Percentiles rank a stretch among this genome's conserved stretches.
Evolutionary conservation across 2,113 vertebrate genomes (phyloP).

Genomic region (Fregata magnificens): DNA sequence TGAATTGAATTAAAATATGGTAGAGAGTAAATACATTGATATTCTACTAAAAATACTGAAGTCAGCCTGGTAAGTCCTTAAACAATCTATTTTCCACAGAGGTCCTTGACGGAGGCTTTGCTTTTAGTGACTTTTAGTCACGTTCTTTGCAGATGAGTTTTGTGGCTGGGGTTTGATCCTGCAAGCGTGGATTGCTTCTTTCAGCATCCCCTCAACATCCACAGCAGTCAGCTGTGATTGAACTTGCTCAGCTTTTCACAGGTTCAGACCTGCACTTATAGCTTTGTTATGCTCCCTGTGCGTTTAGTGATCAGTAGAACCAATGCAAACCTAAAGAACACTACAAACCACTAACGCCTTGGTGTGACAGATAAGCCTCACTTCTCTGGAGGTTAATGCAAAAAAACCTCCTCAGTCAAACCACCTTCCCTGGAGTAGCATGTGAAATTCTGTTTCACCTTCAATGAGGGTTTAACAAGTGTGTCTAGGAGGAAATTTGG

Average conservation of each 20-base stretch:
- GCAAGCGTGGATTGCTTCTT: neutral
- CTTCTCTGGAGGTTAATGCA: neutral
- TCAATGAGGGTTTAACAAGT: neutral
- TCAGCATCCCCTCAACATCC: neutral
- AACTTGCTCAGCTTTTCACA: conserved; percentile 40
- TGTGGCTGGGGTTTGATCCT: conserved; percentile 15
- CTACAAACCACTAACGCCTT: neutral
- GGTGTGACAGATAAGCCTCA: neutral
- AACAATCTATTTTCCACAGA: neutral
- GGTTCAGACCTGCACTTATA: neutral
- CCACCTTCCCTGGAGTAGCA: neutral
- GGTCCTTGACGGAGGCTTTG: neutral
- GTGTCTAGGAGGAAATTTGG: neutral
- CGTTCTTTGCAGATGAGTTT: neutral
- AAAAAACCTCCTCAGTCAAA: neutral
- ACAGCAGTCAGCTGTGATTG: conserved; percentile 26
- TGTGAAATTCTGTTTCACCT: conserved; percentile 12
- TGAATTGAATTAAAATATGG: conserved; percentile 19
- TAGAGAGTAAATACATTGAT: conserved; percentile 13
- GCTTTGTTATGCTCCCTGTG: neutral
- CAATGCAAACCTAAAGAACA: neutral
- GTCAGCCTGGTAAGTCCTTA: neutral
- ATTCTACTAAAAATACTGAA: conserved; percentile 21
- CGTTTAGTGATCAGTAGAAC: neutral
- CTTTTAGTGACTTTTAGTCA: conserved; percentile 3